Evolutionary conservation across 2,888 invertebrate species (phyloP).

Genomic region (Chrysodeixis includens): DNA sequence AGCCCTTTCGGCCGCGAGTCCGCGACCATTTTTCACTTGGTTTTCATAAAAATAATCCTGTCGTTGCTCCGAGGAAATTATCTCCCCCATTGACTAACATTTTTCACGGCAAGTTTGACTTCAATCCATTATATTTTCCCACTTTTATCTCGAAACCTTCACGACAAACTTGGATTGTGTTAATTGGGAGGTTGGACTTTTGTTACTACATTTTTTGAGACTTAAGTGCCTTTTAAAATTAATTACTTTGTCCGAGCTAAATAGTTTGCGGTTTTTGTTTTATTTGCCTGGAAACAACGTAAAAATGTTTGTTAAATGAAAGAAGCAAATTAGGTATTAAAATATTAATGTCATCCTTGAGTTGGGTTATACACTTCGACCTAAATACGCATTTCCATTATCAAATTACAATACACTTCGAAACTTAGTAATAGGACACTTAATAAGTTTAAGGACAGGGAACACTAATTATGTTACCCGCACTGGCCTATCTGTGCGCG

Average conservation of each 20-base stretch:
- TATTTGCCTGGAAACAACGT: background rate
- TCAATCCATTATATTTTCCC: constrained; percentile 85
- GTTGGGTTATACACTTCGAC: constrained; percentile 4
- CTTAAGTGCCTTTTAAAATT: constrained; percentile 64
- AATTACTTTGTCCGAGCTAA: constrained; percentile 57
- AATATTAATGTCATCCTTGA: background rate
- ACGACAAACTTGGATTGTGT: constrained; percentile 81
- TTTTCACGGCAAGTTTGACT: constrained; percentile 88
- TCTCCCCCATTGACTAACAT: constrained; percentile 86
- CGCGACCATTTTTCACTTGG: constrained; percentile 80
- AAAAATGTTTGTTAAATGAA: constrained; percentile 4
- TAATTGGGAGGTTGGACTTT: constrained; percentile 80
- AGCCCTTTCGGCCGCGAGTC: constrained; percentile 62
- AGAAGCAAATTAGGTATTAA: no score
- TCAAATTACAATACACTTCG: constrained; percentile 45
- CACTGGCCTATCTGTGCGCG: constrained; percentile 57
- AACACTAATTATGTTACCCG: constrained; percentile 62
- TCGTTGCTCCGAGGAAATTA: constrained; percentile 81
- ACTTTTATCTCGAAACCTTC: constrained; percentile 82
- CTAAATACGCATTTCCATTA: constrained; percentile 27
- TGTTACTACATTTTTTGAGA: constrained; percentile 70
- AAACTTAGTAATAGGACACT: constrained; percentile 56
- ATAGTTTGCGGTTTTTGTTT: constrained; percentile 55
- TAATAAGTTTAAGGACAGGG: constrained; percentile 54
- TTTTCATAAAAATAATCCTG: constrained; percentile 80